These are phyloP conservation scores for Slavum lentiscoides DNA, from an alignment of 2,888 invertebrate genomes.

Conservation along the genomic window DNA sequence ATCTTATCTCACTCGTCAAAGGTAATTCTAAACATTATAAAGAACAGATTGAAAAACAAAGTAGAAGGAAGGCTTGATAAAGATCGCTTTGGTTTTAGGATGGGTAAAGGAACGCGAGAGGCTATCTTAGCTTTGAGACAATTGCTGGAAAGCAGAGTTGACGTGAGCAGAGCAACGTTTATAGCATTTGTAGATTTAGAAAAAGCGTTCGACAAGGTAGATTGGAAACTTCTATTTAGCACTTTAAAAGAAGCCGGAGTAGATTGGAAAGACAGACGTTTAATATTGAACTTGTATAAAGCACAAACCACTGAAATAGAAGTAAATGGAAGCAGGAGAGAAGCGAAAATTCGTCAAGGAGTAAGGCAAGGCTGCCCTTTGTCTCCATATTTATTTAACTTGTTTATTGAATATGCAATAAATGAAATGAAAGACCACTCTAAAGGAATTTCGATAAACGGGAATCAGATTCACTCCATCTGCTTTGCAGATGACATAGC, in stretches of 20 bases:
- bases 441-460: constrained; percentile 28
- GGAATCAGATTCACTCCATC: constrained; percentile 13
- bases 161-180: constrained; percentile 26
- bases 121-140: constrained; percentile 25
- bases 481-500: constrained; percentile 34
- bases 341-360: constrained; percentile 29
- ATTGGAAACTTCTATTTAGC: constrained; percentile 49
- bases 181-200: not conserved
- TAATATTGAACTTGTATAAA: constrained; percentile 31
- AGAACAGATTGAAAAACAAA: constrained; percentile 18
- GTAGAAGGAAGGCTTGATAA: constrained; percentile 17
- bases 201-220: constrained; percentile 50
- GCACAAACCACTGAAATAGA: constrained; percentile 26
- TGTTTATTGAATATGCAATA: constrained; percentile 40
- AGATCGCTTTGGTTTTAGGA: constrained; percentile 26
- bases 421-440: constrained; percentile 35
- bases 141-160: constrained; percentile 14
- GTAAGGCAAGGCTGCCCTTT: constrained; percentile 41
- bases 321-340: constrained; percentile 22
- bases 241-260: constrained; percentile 26
- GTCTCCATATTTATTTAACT: constrained; percentile 30
- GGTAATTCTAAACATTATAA: constrained; percentile 21
- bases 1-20: constrained; percentile 23
- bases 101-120: constrained; percentile 23
- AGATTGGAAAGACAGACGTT: constrained; percentile 37